Evolutionary conservation across 2,113 vertebrate genomes (phyloP).

Genomic region (Gambusia affinis): DNA sequence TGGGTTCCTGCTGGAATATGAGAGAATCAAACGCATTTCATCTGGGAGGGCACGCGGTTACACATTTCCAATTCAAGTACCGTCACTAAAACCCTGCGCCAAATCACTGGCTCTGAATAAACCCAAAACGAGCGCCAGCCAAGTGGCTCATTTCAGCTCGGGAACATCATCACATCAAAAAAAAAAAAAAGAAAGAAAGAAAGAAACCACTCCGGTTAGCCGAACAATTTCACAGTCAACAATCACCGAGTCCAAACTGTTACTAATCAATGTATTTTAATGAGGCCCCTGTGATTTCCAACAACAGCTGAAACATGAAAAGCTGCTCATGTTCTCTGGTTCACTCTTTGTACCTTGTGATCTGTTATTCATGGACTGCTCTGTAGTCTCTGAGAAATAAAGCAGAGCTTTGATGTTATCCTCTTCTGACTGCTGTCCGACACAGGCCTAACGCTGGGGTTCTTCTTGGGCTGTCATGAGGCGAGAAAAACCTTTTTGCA

Average conservation of each 20-base stretch:
- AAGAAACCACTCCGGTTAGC: constrained; percentile 56
- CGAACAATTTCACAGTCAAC: constrained; percentile 62
- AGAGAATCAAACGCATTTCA: constrained; percentile 53
- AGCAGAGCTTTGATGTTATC: constrained; percentile 69
- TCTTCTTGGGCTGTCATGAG: constrained; percentile 48
- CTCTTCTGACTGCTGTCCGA: constrained; percentile 60
- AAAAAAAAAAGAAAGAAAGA: background rate
- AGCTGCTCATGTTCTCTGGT: constrained; percentile 65
- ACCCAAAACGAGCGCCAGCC: constrained; percentile 55
- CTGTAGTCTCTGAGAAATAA: constrained; percentile 65
- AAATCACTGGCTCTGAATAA: constrained; percentile 69
- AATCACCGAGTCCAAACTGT: constrained; percentile 65
- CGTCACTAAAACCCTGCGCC: constrained; percentile 58
- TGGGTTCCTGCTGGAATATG: constrained; percentile 37
- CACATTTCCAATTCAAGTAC: constrained; percentile 67
- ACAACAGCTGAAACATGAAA: constrained; percentile 70
- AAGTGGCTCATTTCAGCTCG: constrained; percentile 60
- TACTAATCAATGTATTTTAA: constrained; percentile 75
- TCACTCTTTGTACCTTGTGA: constrained; percentile 72
- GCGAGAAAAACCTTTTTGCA: constrained; percentile 20
- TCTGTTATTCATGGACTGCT: constrained; percentile 74
- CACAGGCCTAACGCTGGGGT: constrained; percentile 54
- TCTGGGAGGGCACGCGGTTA: constrained; percentile 33
- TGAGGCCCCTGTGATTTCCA: constrained; percentile 65
- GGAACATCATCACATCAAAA: constrained; percentile 49